Base-by-base conservation (phyloP, 2,888 invertebrate species). In the Sialis fuliginosa region DNA sequence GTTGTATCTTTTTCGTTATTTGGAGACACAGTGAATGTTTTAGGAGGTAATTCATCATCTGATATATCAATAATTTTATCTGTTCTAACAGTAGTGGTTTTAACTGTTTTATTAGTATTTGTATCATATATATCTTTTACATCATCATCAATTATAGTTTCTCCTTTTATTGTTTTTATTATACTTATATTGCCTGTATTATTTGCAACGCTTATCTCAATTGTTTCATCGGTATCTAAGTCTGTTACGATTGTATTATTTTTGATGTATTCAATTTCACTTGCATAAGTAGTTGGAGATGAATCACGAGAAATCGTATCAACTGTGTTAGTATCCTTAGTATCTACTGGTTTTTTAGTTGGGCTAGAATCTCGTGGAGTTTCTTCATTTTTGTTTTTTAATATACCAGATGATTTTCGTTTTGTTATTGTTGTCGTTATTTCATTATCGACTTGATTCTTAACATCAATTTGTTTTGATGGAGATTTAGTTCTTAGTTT, bases 231-330 rank as follows among this genome's bases (percentile, higher is more conserved):
- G 9, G 47, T 32, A 47, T 47, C 47, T 9, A 47, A 37, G 12
- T 47, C 47, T 6, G 47, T 47, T 8, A 47, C 37, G 8, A 47
- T 42, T 31, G 33, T 47, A 8, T 35, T 52, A 48, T 46, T 65
- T 53, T 53, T 54, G 31, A 61, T 50, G 50, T 59, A 66, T 53
- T 68, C 66, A 54, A 75, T 71, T 42, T 73, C 75, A 57, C 73
- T 75, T 0, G 70, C 71, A 30, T 68, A 69, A 47, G 70, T 70
- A 39, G 74, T 73, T 1, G 74, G 73, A 43, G 72, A 72, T 49
- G 67, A 68, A 56, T 70, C 55, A 34, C 55, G 50, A 30, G 54
- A 58, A 22, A 57, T 58, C 12, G 54, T 54, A 5, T 10, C 32
- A 6, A 22, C 9, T 31, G 30, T 33, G 4, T 33, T 9, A n/a